Percentiles rank a stretch among this genome's conserved stretches.
Conservation (phyloP, 37 sponge, comb jelly and placozoan genomes). For the Theonella swinhoei region DNA sequence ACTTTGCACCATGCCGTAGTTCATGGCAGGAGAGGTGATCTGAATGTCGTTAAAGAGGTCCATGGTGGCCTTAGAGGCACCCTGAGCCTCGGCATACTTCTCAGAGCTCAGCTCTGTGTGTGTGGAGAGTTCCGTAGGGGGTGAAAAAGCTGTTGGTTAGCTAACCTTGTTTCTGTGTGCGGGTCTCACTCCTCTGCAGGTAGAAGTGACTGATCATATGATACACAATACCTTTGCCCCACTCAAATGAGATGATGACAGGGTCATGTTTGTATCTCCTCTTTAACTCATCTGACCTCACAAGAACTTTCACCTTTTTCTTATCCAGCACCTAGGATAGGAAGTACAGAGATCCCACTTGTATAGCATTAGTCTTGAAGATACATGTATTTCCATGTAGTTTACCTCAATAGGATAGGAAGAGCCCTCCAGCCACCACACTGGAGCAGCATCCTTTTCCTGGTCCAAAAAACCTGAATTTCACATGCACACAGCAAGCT, state of each 20-base stretch:
- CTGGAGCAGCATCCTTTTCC: constrained; percentile 78
- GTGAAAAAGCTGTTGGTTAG: not conserved
- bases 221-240: constrained; percentile 82
- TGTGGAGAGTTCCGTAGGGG: too few relatives aligned
- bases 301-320: constrained; percentile 72
- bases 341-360: too few relatives aligned
- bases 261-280: constrained; percentile 60
- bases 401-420: constrained; percentile 81
- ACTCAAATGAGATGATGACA: constrained; percentile 82
- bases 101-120: constrained; percentile 1
- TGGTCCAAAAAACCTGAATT: constrained; percentile 70
- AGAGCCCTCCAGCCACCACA: constrained; percentile 80
- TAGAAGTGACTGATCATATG: constrained; percentile 91
- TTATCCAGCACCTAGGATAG: constrained; percentile 57
- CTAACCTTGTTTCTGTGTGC: constrained; percentile 64
- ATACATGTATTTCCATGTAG: too few relatives aligned
- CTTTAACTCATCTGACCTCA: constrained; percentile 71
- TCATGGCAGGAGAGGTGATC: constrained; percentile 38
- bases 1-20: constrained; percentile 81
- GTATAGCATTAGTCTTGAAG: too few relatives aligned
- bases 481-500: not conserved
- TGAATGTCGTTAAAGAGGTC: constrained; percentile 34
- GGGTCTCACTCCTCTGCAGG: constrained; percentile 78
- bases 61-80: constrained; percentile 30
- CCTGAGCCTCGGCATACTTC: constrained; percentile 56